Base-by-base conservation (phyloP, 2,113 vertebrate species). In the Cisticola juncidis region DNA sequence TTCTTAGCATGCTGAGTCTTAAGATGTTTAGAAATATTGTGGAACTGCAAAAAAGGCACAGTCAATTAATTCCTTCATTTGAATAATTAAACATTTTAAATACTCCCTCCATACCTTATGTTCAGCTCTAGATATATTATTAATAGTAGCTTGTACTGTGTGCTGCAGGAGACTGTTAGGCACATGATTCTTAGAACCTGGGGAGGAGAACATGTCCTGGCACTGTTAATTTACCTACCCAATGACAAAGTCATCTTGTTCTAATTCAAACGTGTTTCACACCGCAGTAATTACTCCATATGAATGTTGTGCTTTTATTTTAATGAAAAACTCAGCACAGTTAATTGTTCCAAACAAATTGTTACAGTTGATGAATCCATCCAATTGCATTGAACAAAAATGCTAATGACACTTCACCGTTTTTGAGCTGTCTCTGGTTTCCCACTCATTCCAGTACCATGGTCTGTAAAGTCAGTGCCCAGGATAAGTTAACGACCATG, bases 11-110 rank as follows among this genome's bases (percentile, higher is more conserved):
- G 64, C 51, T 88, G 82, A 94, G 14, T 81, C 76, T 92, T 86
- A 80, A 28, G 36, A 84, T 90, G 56, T 94, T 96, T 85, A 93
- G 92, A 88, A 95, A 92, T 89, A 87, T 19, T 71, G 48, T 79
- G 74, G 48, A 95, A 83, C 73, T 72, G 89, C 48, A 89, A 90
- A 95, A 93, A 95, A 91, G 85, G 93, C 88, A 91, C 58, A 95
- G 85, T 92, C 71, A 94, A 69, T 97, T 97, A 97, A 97, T 97
- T 91, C 81, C 77, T 95, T 93, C 53, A 71, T 96, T 91, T 98
- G 95, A 97, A 96, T 97, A 95, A 97, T 97, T 97, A 97, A 97
- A 86, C 94, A 96, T 97, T 97, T 98, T 90, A 97, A 97, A 97
- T 91, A 96, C 94, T 95, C 96, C 90, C 91, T 97, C 93, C 81